phyloP scores from a whole-genome alignment of 2,113 vertebrate species.

The Eulemur rufifrons region DNA sequence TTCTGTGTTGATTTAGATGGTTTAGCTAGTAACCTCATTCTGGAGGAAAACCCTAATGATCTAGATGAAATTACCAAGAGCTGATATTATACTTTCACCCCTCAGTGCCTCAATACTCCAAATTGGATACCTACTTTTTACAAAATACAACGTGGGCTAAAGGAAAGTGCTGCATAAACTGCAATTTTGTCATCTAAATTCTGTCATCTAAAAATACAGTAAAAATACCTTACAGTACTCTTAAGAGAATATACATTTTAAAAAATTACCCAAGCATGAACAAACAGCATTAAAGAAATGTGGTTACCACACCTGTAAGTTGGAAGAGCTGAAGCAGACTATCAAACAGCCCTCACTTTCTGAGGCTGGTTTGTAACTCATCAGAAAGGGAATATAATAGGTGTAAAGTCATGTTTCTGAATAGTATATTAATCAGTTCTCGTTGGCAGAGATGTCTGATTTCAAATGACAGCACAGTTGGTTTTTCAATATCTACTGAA shows the following conservation, averaged over 20 bases:
- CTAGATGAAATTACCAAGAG: neutral
- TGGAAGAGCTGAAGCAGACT: neutral
- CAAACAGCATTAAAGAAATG: neutral
- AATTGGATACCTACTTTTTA: neutral
- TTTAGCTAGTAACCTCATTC: neutral
- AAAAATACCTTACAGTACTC: neutral
- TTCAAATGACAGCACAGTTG: constrained; percentile 11
- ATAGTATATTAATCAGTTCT: constrained; percentile 13
- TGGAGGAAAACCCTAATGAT: neutral
- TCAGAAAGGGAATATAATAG: neutral
- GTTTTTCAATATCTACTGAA: constrained; percentile 12
- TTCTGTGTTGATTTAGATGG: neutral
- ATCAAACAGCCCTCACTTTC: neutral
- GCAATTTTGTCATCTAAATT: neutral
- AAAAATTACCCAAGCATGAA: neutral
- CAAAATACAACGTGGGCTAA: neutral
- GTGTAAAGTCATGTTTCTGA: neutral
- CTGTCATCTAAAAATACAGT: neutral
- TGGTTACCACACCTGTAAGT: neutral
- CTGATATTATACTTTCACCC: neutral
- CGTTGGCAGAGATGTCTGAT: neutral
- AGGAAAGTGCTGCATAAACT: neutral
- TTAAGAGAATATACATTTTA: neutral
- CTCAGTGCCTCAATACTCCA: neutral
- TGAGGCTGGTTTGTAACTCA: neutral